Evolutionary conservation across 2,113 vertebrate genomes (phyloP), one percentile per base, ranked within the genome.

Genomic region (Rhynchomys soricoides): DNA sequence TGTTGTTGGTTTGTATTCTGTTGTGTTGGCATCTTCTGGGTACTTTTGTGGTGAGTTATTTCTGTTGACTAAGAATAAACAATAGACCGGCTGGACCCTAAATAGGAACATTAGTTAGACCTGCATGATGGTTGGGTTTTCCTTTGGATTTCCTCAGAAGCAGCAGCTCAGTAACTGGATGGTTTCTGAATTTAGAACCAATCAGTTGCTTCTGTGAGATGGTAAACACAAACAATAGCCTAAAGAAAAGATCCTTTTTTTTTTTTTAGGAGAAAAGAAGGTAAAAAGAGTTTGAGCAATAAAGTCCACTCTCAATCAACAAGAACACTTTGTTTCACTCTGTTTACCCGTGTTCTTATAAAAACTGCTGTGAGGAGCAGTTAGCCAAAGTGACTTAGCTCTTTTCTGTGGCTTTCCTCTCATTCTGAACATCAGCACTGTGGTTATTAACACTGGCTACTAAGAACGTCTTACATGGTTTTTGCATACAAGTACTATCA

Each of bases 21-120:
- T 92, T 89, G 64, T 95, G 75, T 94, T 92, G 91, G 93, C 92
- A 92, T 81, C 91, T 95, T 94, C 78, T 97, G 74, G 90, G 55
- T 92, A 66, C 79, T 96, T 97, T 87, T 96, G 91, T 91, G 91
- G 68, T 93, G 22, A 77, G 73, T 93, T 95, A 57, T 77, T 94
- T 90, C 82, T 93, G 52, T 92, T 55, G 68, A 89, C 48, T 90
- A 43, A 95, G 96, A 86, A 50, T 57, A 96, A 92, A 55, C 77
- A 96, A 57, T 45, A 68, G 59, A 93, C 29, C 37, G 19, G 55
- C 75, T 90, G 29, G n/a, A 78, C 21, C 79, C 52, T n/a, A 86
- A 90, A 52, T 81, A 78, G 86, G 91, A 91, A 55, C 68, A 0
- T 78, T 87, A 79, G 68, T 81, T 95, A 26, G 62, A 50, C 52